phyloP scores from a whole-genome alignment of 2,797 vertebrate genomes.

The Pteronotus mesoamericanus region DNA sequence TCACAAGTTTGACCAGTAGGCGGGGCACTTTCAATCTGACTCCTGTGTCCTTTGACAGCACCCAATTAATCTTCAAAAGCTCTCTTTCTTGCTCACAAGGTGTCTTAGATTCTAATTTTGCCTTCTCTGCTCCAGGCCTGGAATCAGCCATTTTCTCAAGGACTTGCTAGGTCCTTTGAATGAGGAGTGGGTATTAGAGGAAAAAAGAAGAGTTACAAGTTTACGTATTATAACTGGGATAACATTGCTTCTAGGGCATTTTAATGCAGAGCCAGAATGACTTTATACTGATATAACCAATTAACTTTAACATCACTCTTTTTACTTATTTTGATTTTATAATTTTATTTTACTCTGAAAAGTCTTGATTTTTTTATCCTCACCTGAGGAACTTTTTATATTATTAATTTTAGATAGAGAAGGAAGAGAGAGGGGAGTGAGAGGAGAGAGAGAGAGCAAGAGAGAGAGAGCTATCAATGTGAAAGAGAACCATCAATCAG shows the following conservation, averaged over 20 bases:
- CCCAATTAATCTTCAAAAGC: conserved; percentile 28
- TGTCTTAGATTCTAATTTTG: conserved; percentile 26
- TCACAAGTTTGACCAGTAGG: conserved; percentile 4
- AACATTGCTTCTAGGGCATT: conserved; percentile 14
- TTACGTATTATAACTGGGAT: neutral
- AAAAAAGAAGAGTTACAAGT: neutral
- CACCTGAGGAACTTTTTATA: too few species aligned
- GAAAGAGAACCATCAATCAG: too few species aligned
- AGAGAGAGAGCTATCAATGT: too few species aligned
- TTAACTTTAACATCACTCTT: neutral
- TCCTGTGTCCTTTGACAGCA: neutral
- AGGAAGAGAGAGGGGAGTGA: too few species aligned
- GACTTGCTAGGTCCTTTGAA: conserved; percentile 13
- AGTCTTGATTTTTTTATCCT: conserved; percentile 10
- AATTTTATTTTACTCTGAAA: conserved; percentile 43
- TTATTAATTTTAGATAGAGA: too few species aligned
- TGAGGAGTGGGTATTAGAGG: neutral
- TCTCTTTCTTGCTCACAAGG: neutral
- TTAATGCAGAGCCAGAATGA: conserved; percentile 13
- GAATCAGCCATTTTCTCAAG: neutral
- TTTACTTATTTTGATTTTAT: conserved; percentile 31
- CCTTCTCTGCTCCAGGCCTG: neutral
- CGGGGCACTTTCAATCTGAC: neutral
- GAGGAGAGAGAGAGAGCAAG: too few species aligned
- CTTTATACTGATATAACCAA: conserved; percentile 12